phyloP scores from a whole-genome alignment of 2,888 invertebrate genomes.

The Cabera pusaria region DNA sequence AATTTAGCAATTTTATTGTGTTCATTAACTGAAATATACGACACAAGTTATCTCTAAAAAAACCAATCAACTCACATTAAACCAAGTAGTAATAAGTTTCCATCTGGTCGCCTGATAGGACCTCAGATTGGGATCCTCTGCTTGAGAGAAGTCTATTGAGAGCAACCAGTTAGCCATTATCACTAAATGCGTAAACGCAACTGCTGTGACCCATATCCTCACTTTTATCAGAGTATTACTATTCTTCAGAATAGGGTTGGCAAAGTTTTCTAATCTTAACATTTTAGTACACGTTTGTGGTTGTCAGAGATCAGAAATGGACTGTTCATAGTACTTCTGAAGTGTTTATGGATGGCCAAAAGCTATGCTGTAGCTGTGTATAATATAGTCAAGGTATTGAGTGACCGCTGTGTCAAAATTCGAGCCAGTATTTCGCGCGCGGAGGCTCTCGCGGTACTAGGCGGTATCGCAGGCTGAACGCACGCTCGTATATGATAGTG shows the following conservation, averaged over 20 bases:
- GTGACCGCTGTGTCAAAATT: no score
- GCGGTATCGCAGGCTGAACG: background rate
- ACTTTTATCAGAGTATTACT: constrained; percentile 50
- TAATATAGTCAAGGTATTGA: constrained; percentile 28
- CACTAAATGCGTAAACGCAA: constrained; percentile 46
- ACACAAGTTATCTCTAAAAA: no score
- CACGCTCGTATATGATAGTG: constrained; percentile 12
- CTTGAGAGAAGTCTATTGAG: constrained; percentile 54
- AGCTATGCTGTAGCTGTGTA: constrained; percentile 29
- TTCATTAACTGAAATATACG: no score
- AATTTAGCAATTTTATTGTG: no score
- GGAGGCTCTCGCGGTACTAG: constrained; percentile 11
- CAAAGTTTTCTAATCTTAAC: constrained; percentile 38
- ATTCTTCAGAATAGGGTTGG: constrained; percentile 39
- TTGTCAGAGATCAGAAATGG: constrained; percentile 4
- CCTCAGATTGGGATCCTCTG: constrained; percentile 51
- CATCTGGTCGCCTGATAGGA: constrained; percentile 55
- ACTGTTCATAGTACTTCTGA: constrained; percentile 19
- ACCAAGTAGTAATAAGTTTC: constrained; percentile 70
- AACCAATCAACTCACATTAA: constrained; percentile 60
- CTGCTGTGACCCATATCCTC: constrained; percentile 51
- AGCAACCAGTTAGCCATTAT: constrained; percentile 46
- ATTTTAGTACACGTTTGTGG: constrained; percentile 31
- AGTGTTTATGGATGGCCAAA: constrained; percentile 29
- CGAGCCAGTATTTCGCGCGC: constrained; percentile 13